phyloP scores from a whole-genome alignment of 2,888 invertebrate genomes.

The Drosophila ochracea region DNA sequence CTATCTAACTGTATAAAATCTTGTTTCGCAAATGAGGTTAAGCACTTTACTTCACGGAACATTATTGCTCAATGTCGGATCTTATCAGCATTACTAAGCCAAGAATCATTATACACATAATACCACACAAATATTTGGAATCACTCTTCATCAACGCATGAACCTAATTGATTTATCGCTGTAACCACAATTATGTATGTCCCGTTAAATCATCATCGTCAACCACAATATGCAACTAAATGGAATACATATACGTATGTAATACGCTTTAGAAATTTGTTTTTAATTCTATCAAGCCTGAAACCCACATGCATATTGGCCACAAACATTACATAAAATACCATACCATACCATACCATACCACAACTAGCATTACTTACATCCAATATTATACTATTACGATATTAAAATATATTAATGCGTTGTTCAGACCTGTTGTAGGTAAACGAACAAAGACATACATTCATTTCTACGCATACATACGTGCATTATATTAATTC shows the following conservation, averaged over 20 bases:
- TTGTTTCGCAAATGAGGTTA: slow-evolving; percentile 17
- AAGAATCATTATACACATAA: slow-evolving; percentile 33
- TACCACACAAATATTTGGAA: slow-evolving; percentile 28
- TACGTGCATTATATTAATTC: slow-evolving; percentile 42
- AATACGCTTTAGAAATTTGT: slow-evolving; percentile 19
- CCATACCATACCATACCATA: slow-evolving; percentile 15
- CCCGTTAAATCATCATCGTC: slow-evolving; percentile 10
- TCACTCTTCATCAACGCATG: slow-evolving; percentile 38
- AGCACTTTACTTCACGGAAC: slow-evolving; percentile 8
- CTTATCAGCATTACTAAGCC: slow-evolving; percentile 36
- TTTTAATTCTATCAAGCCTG: slow-evolving; percentile 20
- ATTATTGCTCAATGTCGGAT: slow-evolving; percentile 46
- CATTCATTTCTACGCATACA: slow-evolving; percentile 49
- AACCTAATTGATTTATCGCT: slow-evolving; percentile 36
- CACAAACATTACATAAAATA: slow-evolving; percentile 30
- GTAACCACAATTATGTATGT: slow-evolving; percentile 38
- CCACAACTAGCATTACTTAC: slow-evolving; percentile 37
- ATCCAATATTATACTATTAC: slow-evolving; percentile 48
- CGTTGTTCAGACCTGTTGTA: slow-evolving; percentile 45
- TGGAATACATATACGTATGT: slow-evolving; percentile 37
- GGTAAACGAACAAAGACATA: slow-evolving; percentile 51
- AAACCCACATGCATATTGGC: slow-evolving; percentile 25
- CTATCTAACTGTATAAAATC: slow-evolving; percentile 16
- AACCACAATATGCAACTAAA: slow-evolving; percentile 33
- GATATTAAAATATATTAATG: slow-evolving; percentile 47